Evolutionary conservation across 92 coral and sea anemone species (phyloP), one percentile per base, ranked within the genome.

Genomic region (Muricea muricata): DNA sequence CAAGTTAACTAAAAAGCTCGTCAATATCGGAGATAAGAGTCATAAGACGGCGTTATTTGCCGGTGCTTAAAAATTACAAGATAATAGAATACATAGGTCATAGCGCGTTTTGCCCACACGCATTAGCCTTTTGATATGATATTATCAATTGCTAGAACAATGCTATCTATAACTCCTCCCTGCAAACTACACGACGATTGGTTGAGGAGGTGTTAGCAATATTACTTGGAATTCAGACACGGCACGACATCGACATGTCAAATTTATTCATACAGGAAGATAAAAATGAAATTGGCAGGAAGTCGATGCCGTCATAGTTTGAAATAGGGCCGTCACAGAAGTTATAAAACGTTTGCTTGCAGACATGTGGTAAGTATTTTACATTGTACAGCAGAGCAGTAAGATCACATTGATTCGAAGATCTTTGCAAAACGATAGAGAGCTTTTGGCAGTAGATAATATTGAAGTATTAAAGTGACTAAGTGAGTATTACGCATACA

Each of bases 291-390:
- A 25, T 42, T 29, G 57, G 70, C 83, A 78, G 83, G 83, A 78
- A 78, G 83, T 78, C 45, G 21, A 57, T 50, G 15, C 45, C 71
- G 83, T 78, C 83, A 78, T 58, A 21, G 34, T 54, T 78, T 56
- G 17, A 56, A 56, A 78, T 78, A 78, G 83, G 34, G 42, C 18
- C 63, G 12, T 29, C 42, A 1, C 41, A 37, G 37, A 56, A 78
- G 70, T 25, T 63, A 78, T 56, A 56, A 56, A 78, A 23, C 18
- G 17, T 8, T 32, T 33, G 69, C 71, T 31, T 5, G 32, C 14
- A 75, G 50, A 34, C 42, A 78, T 78, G 83, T 35, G 83, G 83
- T 78, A 78, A 78, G 83, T 78, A 24, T 54, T 75, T 30, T 29
- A 9, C n/a, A n/a, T n/a, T n/a, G n/a, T 24, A 25, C 54, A 13